Evolutionary conservation across 2,797 vertebrate genomes (phyloP).

Genomic region (Lemur catta): DNA sequence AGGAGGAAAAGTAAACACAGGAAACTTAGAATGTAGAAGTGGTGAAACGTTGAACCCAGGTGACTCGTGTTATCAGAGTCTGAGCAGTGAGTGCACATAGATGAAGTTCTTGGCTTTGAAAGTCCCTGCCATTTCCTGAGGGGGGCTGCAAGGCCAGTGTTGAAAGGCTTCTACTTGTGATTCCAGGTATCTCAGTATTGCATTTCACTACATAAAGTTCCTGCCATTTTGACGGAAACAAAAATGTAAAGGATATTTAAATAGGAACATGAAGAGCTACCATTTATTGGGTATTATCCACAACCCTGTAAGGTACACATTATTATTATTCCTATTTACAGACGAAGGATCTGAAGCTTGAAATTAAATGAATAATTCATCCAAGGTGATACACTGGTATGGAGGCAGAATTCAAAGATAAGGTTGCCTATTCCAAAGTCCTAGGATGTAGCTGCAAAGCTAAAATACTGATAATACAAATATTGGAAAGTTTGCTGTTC

Average conservation of each 20-base stretch:
- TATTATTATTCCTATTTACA: neutral
- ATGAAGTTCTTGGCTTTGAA: neutral
- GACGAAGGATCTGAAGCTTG: neutral
- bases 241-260: neutral
- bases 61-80: neutral
- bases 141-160: neutral
- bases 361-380: neutral
- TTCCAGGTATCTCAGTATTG: neutral
- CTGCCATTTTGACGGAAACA: neutral
- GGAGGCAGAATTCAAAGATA: neutral
- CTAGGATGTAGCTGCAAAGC: neutral
- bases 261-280: neutral
- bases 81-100: neutral
- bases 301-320: neutral
- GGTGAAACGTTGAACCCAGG: neutral
- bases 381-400: neutral
- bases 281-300: neutral
- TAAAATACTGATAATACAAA: neutral
- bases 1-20: neutral
- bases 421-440: neutral
- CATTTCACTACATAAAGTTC: neutral
- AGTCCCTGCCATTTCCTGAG: neutral
- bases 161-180: neutral
- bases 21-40: neutral
- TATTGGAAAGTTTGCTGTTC: neutral